These are phyloP conservation scores for Drosophila santomea DNA, from an alignment of 1,140 invertebrate species.

Conservation along the genomic window DNA sequence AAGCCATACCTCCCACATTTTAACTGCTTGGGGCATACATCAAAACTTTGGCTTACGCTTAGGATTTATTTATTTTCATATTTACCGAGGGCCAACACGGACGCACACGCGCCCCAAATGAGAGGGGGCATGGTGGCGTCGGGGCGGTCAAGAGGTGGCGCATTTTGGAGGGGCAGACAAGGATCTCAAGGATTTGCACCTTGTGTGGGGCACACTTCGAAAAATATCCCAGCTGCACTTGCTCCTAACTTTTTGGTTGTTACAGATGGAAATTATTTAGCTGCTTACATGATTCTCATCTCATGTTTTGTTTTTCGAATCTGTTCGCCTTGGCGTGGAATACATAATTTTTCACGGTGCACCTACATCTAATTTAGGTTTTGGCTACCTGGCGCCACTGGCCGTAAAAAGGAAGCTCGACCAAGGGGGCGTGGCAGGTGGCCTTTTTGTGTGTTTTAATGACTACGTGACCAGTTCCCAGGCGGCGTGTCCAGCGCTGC, in stretches of 20 bases:
- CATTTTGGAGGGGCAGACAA: conserved; percentile 52
- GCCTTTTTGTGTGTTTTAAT: conserved; percentile 64
- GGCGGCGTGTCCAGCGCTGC: conserved; percentile 62
- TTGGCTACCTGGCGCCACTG: conserved; percentile 47
- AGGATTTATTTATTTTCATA: conserved; percentile 84
- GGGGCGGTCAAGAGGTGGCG: not conserved
- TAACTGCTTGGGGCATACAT: conserved; percentile 82
- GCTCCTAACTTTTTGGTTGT: not conserved
- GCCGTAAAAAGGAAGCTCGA: conserved; percentile 57
- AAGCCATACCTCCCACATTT: conserved; percentile 62
- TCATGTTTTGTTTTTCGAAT: not conserved
- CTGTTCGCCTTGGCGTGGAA: too few species aligned
- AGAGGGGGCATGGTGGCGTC: conserved; percentile 6
- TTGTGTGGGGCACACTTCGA: conserved; percentile 18
- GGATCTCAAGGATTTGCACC: conserved; percentile 82
- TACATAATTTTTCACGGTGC: conserved; percentile 19
- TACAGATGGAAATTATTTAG: too few species aligned
- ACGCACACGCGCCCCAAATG: conserved; percentile 61
- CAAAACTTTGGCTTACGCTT: conserved; percentile 83
- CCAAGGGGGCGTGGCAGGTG: conserved; percentile 44
- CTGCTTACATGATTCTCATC: too few species aligned
- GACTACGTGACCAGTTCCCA: conserved; percentile 57
- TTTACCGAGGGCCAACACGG: conserved; percentile 65
- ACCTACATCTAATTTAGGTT: conserved; percentile 72
- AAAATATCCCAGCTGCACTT: not conserved